Percentiles rank a stretch among this genome's conserved stretches.
Evolutionary conservation across 37 sponge, comb jelly and placozoan species (phyloP).

Genomic region (Spongia lamella): DNA sequence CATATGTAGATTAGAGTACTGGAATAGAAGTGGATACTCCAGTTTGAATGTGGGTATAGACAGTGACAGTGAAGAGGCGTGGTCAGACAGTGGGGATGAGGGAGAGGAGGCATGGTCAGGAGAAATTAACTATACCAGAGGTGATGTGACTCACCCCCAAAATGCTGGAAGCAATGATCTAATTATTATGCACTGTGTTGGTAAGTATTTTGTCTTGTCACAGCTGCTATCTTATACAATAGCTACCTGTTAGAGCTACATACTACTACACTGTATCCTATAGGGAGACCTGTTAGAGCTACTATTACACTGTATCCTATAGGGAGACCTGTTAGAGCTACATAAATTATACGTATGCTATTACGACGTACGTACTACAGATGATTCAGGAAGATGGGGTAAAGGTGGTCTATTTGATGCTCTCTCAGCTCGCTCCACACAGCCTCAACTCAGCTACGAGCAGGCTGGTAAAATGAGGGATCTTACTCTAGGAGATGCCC

Average conservation of each 20-base stretch:
- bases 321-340: too few relatives aligned
- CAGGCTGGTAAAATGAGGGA: conserved; percentile 76
- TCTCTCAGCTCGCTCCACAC: conserved; percentile 58
- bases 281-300: too few relatives aligned
- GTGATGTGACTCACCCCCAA: conserved; percentile 84
- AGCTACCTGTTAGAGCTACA: too few relatives aligned
- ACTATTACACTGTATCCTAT: too few relatives aligned
- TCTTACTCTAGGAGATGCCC: conserved; percentile 72
- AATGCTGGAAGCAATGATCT: conserved; percentile 51
- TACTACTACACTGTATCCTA: too few relatives aligned
- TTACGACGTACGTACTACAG: too few relatives aligned
- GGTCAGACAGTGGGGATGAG: conserved; percentile 32
- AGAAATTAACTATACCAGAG: conserved; percentile 58
- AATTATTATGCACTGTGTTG: conserved; percentile 80
- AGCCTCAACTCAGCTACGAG: conserved; percentile 55
- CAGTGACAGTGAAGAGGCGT: conserved; percentile 19
- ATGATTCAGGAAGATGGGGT: conserved; percentile 85
- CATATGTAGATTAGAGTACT: conserved; percentile 44
- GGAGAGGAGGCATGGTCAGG: conserved; percentile 13
- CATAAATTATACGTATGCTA: too few relatives aligned
- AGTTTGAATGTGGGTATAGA: conserved; percentile 52
- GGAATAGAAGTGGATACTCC: conserved; percentile 63
- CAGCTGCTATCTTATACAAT: background rate
- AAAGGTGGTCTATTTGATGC: conserved; percentile 83
- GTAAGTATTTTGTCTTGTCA: conserved; percentile 22